Conservation (phyloP, 2,888 invertebrate species). For the Ischnura elegans region DNA sequence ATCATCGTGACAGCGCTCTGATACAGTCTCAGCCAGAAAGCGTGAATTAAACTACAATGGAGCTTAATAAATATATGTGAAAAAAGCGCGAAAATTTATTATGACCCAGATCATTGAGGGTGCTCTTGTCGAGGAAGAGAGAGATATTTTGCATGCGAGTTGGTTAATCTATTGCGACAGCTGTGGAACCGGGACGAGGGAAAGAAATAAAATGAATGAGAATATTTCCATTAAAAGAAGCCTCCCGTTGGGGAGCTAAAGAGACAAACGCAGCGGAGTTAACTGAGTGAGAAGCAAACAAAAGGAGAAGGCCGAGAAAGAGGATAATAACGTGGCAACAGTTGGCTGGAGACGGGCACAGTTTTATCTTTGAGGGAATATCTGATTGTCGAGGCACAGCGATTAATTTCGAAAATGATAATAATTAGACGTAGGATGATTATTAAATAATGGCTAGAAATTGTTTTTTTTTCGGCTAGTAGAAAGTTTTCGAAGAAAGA, state of each 20-base stretch:
- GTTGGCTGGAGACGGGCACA: neutral
- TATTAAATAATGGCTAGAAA: too few relatives aligned
- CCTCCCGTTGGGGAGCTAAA: neutral
- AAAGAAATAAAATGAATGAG: neutral
- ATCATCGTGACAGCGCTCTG: neutral
- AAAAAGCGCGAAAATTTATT: neutral
- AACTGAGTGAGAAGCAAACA: neutral
- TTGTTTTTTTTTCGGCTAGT: too few relatives aligned
- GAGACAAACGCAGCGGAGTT: neutral
- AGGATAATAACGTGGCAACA: neutral
- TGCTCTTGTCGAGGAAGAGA: neutral
- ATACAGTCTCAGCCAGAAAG: neutral
- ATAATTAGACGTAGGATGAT: neutral
- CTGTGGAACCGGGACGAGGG: neutral
- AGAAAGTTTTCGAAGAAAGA: too few relatives aligned
- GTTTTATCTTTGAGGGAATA: neutral
- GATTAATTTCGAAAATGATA: neutral
- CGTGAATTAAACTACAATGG: neutral
- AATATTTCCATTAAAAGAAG: neutral
- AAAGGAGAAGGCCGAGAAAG: neutral
- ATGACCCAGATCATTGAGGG: neutral
- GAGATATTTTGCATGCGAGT: neutral
- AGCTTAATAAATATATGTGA: neutral
- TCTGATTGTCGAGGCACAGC: neutral
- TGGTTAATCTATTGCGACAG: neutral